Evolutionary conservation across 2,888 invertebrate genomes (phyloP), one percentile per base, ranked within the genome.

Genomic region (Sipha maydis): DNA sequence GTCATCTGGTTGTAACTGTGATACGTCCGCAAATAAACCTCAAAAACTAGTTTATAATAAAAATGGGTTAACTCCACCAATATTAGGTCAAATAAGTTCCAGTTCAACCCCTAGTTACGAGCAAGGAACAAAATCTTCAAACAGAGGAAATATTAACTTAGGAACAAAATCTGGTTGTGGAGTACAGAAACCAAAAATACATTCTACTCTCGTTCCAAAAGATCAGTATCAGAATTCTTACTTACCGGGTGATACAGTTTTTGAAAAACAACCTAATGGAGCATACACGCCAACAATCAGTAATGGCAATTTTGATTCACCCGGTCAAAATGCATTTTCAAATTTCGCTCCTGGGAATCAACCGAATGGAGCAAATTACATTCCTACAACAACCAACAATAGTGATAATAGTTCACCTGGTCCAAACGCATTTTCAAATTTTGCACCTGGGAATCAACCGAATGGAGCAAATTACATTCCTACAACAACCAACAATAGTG

Each of bases 171-270:
- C 41, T 34, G 28, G 38, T 14, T 8, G 38, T 56, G 83, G 28
- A 28, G 38, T 38, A 75, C 76, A 19, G 5, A 76, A 48, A 14
- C 31, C 41, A 75, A 88, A 88, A 48, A 86, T 38, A 61, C 41
- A 85, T 71, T 86, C 80, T 14, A 86, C 71, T 0, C 1, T 86
- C 28, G 86, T 86, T 28, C 86, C 86, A 2, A 80, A 80, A 80
- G 56, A 31, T 8, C 88, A 61, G 31, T 88, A 75, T 41, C 79
- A 88, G 61, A 75, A 73, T 67, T 82, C 80, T 8, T 75, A 88
- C 9, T 61, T 38, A 5, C 88, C 75, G 1, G 31, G 31, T 71
- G 5, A 9, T 9, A 28, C 19, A 9, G 48, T 11, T 28, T 69
- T 73, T 28, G 31, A 48, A 48, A 38, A 34, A 34, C 75, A 21